phyloP scores from a whole-genome alignment of 2,797 vertebrate species.

The Girardinus metallicus region DNA sequence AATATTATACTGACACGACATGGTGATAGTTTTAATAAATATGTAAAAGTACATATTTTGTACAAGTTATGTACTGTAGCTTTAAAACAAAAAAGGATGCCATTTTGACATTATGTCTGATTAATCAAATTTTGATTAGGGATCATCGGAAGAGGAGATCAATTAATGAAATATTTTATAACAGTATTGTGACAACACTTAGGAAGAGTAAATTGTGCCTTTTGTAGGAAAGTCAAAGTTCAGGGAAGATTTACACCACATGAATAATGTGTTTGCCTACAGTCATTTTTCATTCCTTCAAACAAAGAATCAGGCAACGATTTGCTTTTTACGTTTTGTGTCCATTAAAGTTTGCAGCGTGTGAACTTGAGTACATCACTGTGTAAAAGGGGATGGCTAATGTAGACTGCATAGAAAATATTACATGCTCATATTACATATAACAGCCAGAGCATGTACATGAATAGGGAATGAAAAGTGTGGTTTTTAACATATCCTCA shows the following conservation, averaged over 20 bases:
- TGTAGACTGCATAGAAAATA: background rate
- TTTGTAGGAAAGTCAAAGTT: background rate
- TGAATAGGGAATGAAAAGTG: background rate
- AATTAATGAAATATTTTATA: background rate
- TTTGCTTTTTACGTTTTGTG: background rate
- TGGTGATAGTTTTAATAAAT: too few species aligned
- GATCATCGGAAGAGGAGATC: background rate
- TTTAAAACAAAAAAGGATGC: background rate
- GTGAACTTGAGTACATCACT: background rate
- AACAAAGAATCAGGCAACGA: background rate
- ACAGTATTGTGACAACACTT: background rate
- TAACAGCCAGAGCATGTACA: background rate
- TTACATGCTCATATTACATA: background rate
- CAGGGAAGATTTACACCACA: background rate
- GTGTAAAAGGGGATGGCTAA: background rate
- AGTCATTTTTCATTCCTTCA: background rate
- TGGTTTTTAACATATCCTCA: slow-evolving; percentile 16
- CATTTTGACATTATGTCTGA: background rate
- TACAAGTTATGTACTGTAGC: too few species aligned
- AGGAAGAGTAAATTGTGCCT: background rate
- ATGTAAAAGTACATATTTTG: too few species aligned
- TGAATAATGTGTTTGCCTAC: background rate
- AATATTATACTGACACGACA: too few species aligned
- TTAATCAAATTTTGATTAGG: background rate
- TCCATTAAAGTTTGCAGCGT: background rate